Evolutionary conservation across 2,113 vertebrate species (phyloP), one percentile per base, ranked within the genome.

Genomic region (Calyptomena viridis): DNA sequence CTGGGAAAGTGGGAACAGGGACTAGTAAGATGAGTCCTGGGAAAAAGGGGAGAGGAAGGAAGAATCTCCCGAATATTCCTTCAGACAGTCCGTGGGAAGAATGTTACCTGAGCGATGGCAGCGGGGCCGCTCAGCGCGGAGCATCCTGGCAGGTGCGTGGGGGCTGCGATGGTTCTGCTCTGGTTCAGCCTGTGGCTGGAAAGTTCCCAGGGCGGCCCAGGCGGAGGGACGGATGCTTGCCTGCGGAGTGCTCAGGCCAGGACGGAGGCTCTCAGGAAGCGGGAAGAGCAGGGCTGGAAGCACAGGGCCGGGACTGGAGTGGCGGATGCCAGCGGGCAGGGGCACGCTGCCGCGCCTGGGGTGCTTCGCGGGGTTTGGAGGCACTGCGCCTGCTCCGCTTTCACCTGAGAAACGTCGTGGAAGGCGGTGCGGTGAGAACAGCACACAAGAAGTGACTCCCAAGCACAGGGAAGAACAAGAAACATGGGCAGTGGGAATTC

Each of bases 401-500:
- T 2, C 23, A 37, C 33, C 42, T 1, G n/a, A 18, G 0, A 2
- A 52, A 15, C 79, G 2, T 2, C 46, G 30, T 4, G 84, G 11
- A 46, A 23, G 56, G 42, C 17, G 46, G 56, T 8, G 8, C 21
- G 25, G 60, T 19, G 31, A 11, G 5, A n/a, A 3, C 11, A 23
- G 67, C 11, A 49, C 72, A 2, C 44, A 53, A 80, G 60, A 85
- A 74, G 69, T 1, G 82, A n/a, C 68, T 86, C 33, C 2, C 62
- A 0, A 13, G 11, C 3, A 1, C 2, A 2, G 40, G 47, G 44
- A 77, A 28, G 49, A 21, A 6, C 10, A 3, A 30, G 52, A 31
- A 44, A 58, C 67, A 93, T 44, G 92, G 74, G 33, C 44, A 46
- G 22, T 28, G 22, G 71, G 67, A 40, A 46, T 39, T 79, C 71